These are phyloP conservation scores for Chionis minor DNA, from an alignment of 2,113 vertebrate species.

Conservation along the genomic window DNA sequence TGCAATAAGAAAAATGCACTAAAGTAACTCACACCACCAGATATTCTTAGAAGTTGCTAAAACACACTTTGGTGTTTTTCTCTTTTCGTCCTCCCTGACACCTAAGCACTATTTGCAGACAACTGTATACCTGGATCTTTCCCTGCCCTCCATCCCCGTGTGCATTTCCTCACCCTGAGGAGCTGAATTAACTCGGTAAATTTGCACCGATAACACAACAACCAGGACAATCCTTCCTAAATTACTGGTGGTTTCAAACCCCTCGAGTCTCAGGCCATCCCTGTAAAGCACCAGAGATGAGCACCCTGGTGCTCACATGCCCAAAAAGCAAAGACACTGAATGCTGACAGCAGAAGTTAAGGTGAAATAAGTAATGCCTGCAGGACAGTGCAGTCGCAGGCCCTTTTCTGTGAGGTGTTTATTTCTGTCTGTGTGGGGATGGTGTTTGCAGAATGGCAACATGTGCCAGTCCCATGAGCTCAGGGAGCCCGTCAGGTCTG, in stretches of 20 bases:
- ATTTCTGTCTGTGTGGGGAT: background rate
- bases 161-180: background rate
- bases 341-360: background rate
- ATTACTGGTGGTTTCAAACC: background rate
- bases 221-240: background rate
- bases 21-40: background rate
- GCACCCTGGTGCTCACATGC: background rate
- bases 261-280: background rate
- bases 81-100: background rate
- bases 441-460: background rate
- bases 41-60: background rate
- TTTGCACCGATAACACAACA: background rate
- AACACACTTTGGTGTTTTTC: background rate
- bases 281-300: background rate
- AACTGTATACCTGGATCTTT: background rate
- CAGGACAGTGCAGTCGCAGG: background rate
- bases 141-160: background rate
- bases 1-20: rapidly evolving
- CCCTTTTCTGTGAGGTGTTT: rapidly evolving
- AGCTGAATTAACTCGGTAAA: background rate
- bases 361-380: background rate
- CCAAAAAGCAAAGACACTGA: background rate
- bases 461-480: rapidly evolving
- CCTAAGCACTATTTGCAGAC: background rate
- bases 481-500: background rate